Evolutionary conservation across 2,797 vertebrate genomes (phyloP), one percentile per base, ranked within the genome.

Genomic region (Todus mexicanus): DNA sequence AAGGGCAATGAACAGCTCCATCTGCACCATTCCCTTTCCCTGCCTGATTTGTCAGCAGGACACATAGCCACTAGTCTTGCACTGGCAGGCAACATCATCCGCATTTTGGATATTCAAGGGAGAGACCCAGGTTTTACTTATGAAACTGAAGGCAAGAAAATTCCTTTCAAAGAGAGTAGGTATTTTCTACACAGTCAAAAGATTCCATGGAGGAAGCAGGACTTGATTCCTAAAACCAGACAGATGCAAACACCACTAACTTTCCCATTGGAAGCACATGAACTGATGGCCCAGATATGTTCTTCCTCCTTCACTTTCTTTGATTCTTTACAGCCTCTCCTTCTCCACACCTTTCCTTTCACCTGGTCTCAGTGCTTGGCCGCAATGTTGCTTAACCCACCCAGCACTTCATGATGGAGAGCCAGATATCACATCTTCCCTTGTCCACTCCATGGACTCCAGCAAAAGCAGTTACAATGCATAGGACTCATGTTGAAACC

Each of bases 51-150:
- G 21, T 17, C 78, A 71, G 48, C 47, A 63, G 38, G 38, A 54
- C n/a, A 53, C 15, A 18, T 21, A 45, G 53, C 18, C 73, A 65
- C n/a, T 40, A 60, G 14, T 37, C 68, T 70, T 10, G 7, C 26
- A 50, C 37, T 3, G 1, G n/a, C 1, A 1, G 50, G 25, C 74
- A 45, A n/a, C 16, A 29, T 23, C 12, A 4, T 51, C 59, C 16
- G 65, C 21, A 10, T 43, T 57, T n/a, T 16, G 19, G n/a, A 7
- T 4, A 3, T 45, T 57, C 17, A 69, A 38, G 25, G 35, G 38
- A 77, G 23, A 73, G 18, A 50, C 20, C 5, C 19, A 47, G 15
- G 9, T 63, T 15, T 23, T 59, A 4, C 31, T 72, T 29, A 27
- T 0, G 8, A 37, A 47, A 37, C 1, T 8, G 26, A 79, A 9